A percentile compares a stretch with the other conserved stretches of the same genome.
These are phyloP conservation scores for Sprattus sprattus DNA, from an alignment of 2,113 vertebrate genomes.

Conservation along the genomic window DNA sequence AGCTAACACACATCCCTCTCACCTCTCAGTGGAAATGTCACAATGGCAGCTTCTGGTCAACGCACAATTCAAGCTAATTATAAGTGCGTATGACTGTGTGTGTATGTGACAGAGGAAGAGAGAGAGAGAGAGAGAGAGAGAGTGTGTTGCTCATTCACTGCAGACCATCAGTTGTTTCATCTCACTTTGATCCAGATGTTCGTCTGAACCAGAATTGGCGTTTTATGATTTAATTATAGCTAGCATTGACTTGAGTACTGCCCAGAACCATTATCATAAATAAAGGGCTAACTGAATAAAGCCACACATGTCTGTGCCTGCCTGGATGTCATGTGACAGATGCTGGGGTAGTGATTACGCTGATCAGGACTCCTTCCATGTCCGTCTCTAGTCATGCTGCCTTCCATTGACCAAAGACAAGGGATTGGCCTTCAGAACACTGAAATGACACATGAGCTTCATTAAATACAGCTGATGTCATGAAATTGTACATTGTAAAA, in stretches of 20 bases:
- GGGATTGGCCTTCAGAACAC: background rate
- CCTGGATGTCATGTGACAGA: background rate
- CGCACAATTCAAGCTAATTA: background rate
- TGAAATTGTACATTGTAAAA: background rate
- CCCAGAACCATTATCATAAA: conserved; percentile 6
- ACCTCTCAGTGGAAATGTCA: background rate
- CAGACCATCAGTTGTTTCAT: background rate
- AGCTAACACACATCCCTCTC: background rate
- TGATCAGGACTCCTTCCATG: background rate
- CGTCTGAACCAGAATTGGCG: background rate
- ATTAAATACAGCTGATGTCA: background rate
- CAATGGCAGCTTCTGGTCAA: conserved; percentile 1
- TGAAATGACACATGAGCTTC: background rate
- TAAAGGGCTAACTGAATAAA: background rate
- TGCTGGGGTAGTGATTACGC: background rate
- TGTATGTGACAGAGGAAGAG: background rate
- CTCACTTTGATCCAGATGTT: background rate
- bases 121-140: background rate
- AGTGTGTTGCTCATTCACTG: background rate
- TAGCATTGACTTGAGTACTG: background rate
- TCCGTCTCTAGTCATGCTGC: background rate
- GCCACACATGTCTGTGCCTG: conserved; percentile 1
- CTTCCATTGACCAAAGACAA: background rate
- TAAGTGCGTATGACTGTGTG: background rate
- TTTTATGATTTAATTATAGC: background rate